Evolutionary conservation across 2,888 invertebrate genomes (phyloP).

Genomic region (Sinhomidia bicolor): DNA sequence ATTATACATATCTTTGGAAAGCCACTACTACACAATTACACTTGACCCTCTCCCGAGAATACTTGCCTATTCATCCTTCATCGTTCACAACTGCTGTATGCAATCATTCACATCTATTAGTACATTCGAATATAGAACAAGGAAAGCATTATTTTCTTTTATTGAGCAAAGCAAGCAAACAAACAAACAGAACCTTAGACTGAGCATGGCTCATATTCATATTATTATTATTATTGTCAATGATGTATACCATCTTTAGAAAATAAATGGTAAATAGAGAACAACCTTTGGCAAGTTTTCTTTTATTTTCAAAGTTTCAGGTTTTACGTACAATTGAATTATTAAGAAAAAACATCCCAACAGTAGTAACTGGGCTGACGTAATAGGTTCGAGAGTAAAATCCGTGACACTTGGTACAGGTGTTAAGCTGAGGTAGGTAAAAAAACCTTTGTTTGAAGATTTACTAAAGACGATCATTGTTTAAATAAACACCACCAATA

Average conservation of each 20-base stretch:
- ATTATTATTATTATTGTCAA: too few relatives aligned
- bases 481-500: constrained; percentile 30
- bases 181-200: background rate
- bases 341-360: too few relatives aligned
- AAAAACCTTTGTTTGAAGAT: background rate
- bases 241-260: too few relatives aligned
- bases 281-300: too few relatives aligned
- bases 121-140: too few relatives aligned
- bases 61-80: background rate
- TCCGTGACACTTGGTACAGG: constrained; percentile 5
- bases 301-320: too few relatives aligned
- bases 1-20: background rate
- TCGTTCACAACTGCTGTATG: too few relatives aligned
- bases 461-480: constrained; percentile 31
- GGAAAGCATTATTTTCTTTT: background rate
- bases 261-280: too few relatives aligned
- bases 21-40: background rate
- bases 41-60: constrained; percentile 18
- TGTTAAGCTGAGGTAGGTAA: background rate
- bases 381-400: background rate
- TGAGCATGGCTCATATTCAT: too few relatives aligned
- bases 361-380: background rate
- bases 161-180: background rate
- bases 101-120: too few relatives aligned
- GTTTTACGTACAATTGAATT: too few relatives aligned